Evolutionary conservation across 2,888 invertebrate species (phyloP).

Genomic region (Drosophila kambysellisi): DNA sequence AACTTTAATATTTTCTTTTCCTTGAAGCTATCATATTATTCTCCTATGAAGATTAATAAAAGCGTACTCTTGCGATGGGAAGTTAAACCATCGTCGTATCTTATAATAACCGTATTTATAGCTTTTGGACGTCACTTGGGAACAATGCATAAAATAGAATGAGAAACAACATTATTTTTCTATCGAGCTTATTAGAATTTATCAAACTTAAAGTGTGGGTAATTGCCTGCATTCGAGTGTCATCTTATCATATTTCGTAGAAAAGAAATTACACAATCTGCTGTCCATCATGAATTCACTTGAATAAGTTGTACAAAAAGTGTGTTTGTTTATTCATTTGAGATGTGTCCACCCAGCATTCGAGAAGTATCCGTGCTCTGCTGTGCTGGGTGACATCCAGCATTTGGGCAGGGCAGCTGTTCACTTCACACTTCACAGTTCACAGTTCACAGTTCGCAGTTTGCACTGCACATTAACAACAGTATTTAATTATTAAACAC

Average conservation of each 20-base stretch:
- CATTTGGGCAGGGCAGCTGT: constrained; percentile 17
- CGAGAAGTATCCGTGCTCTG: constrained; percentile 8
- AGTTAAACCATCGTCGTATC: background rate
- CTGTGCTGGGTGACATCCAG: constrained; percentile 12
- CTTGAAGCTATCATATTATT: background rate
- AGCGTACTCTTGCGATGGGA: background rate
- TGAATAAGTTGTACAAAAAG: background rate
- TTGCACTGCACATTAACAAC: constrained; percentile 52
- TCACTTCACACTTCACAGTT: constrained; percentile 23
- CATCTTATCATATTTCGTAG: background rate
- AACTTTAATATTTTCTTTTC: background rate
- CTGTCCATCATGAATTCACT: constrained; percentile 16
- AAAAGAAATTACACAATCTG: constrained; percentile 7
- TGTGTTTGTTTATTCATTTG: constrained; percentile 1
- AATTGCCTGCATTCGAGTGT: background rate
- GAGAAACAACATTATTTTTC: background rate
- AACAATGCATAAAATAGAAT: background rate
- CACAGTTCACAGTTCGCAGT: constrained; percentile 27
- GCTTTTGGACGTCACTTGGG: background rate
- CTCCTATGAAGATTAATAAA: background rate
- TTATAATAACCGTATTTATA: background rate
- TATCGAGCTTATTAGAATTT: background rate
- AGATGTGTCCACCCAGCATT: background rate
- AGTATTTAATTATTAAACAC: constrained; percentile 76
- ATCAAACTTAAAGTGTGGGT: background rate